Conservation (phyloP, 2,888 invertebrate species). For the Clitarchus hookeri region DNA sequence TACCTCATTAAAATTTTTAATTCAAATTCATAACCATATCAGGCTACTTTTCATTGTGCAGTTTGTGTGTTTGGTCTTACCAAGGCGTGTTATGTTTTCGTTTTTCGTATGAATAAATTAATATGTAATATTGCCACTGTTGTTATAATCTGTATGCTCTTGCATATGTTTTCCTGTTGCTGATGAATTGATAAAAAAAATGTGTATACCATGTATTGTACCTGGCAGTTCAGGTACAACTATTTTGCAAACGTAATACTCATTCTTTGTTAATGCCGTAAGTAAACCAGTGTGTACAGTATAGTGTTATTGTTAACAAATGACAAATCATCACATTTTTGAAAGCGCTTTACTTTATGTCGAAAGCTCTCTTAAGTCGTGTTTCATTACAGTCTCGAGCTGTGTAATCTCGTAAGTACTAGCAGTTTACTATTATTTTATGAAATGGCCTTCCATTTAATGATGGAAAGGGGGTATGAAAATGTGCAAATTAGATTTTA, state of each 20-base stretch:
- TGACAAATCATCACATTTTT: background rate
- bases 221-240: background rate
- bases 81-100: background rate
- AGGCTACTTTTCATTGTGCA: background rate
- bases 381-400: background rate
- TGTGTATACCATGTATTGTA: background rate
- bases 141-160: background rate
- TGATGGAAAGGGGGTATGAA: background rate
- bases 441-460: background rate
- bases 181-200: background rate
- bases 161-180: background rate
- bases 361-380: background rate
- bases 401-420: too few species aligned
- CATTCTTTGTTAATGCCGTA: background rate
- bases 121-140: background rate
- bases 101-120: background rate
- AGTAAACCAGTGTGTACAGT: background rate
- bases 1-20: too few species aligned
- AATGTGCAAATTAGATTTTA: background rate
- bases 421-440: background rate
- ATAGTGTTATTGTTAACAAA: background rate
- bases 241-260: background rate
- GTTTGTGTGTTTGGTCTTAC: background rate
- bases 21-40: too few species aligned
- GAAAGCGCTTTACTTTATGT: background rate